Conservation (phyloP, 2,888 invertebrate species). For the Cremastinae sp. region DNA sequence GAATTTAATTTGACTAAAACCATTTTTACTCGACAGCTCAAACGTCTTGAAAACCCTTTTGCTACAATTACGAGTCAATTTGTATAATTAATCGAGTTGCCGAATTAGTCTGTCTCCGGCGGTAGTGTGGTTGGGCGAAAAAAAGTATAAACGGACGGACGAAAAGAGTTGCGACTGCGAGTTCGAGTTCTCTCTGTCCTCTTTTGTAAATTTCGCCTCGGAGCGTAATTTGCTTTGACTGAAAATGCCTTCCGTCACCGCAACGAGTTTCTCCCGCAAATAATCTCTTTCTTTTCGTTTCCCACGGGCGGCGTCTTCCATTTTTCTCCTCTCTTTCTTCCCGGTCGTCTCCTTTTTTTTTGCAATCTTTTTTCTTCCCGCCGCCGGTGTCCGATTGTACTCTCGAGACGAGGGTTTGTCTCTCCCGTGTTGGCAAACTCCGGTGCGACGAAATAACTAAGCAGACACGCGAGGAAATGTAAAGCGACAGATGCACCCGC, state of each 20-base stretch:
- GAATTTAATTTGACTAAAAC: too few species aligned
- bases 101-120: too few species aligned
- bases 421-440: slow-evolving; percentile 19
- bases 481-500: slow-evolving; percentile 22
- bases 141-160: too few species aligned
- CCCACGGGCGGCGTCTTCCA: neutral
- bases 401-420: slow-evolving; percentile 25
- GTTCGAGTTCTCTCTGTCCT: neutral
- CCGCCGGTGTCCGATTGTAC: slow-evolving; percentile 30
- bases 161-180: too few species aligned
- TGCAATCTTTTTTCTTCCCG: slow-evolving; percentile 5
- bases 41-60: too few species aligned
- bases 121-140: too few species aligned
- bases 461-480: slow-evolving; percentile 23
- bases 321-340: too few species aligned
- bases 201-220: slow-evolving; percentile 6
- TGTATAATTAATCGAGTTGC: too few species aligned
- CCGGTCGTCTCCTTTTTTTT: too few species aligned
- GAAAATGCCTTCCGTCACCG: slow-evolving; percentile 14
- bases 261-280: slow-evolving; percentile 1
- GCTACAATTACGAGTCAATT: too few species aligned
- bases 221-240: slow-evolving; percentile 39
- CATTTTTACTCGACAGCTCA: too few species aligned
- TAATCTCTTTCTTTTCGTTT: slow-evolving; percentile 11
- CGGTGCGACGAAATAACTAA: slow-evolving; percentile 22